Base-by-base conservation (phyloP, 2,113 vertebrate species). In the Pygoscelis adeliae region DNA sequence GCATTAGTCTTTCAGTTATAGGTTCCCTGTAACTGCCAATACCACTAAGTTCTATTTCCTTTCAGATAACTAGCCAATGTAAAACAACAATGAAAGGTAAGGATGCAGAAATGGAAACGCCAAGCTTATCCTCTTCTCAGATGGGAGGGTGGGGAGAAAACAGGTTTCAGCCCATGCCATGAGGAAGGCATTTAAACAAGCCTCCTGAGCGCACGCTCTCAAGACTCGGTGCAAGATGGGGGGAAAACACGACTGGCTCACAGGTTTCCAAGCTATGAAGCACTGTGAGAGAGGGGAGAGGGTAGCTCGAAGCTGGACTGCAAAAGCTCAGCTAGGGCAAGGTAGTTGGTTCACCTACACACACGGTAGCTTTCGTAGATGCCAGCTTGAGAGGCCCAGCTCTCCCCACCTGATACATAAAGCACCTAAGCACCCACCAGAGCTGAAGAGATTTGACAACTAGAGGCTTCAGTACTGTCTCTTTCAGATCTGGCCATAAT, bases 241-340 rank as follows among this genome's bases (percentile, higher is more conserved):
- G 7, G 4, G 22, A 8, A 79, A 86, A 10, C 32, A 76, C 0
- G 0, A 59, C 5, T 0, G 1, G 32, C 44, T 59, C 23, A 15
- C 23, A n/a, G 67, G 9, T 36, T 73, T 61, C 40, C 58, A 77
- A 61, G n/a, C 44, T 47, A 34, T 1, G 5, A 83, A n/a, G 5
- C 1, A 3, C 69, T 30, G 42, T 3, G 26, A 9, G 10, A 80
- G 4, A 47, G 19, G 21, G 6, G 8, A 76, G 23, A 6, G 12
- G 10, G n/a, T 20, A 76, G 38, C 50, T 76, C 56, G 29, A 46
- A 83, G 69, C 50, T 30, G 3, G 5, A 44, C 78, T 56, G 73
- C 46, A 66, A 61, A 34, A 7, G 5, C 29, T 50, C 23, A 53
- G 59, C 4, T 15, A 71, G 44, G 19, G 11, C 38, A 55, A 74